Evolutionary conservation across 2,888 invertebrate species (phyloP).

Genomic region (Idaea aversata): DNA sequence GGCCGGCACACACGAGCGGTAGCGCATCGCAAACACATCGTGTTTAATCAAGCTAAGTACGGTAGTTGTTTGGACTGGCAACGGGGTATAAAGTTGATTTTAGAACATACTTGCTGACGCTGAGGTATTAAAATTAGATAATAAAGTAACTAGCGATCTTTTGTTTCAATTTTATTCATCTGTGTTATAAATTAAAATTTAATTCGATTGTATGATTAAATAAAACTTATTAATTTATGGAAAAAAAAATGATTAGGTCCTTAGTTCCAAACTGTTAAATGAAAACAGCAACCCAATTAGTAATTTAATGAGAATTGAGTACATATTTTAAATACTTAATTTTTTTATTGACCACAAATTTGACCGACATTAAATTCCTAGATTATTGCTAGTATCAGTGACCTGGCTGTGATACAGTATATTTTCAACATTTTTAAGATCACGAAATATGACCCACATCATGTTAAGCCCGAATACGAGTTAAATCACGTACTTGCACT

Average conservation of each 20-base stretch:
- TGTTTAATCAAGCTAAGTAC: constrained; percentile 19
- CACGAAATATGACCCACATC: neutral
- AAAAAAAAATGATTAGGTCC: no score
- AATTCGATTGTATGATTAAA: no score
- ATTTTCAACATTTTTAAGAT: no score
- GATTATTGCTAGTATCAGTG: no score
- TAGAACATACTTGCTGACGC: neutral
- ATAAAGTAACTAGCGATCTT: neutral
- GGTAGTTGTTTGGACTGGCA: constrained; percentile 14
- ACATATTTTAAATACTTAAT: no score
- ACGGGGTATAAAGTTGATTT: constrained; percentile 5
- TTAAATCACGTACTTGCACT: neutral
- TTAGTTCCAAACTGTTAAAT: no score
- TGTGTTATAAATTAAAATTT: no score
- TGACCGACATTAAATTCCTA: no score
- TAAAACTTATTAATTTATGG: no score
- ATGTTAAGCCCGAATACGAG: neutral
- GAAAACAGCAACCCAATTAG: neutral
- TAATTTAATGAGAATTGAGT: neutral
- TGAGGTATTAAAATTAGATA: neutral
- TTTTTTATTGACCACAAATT: no score
- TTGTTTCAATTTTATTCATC: neutral
- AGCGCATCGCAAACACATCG: constrained; percentile 13
- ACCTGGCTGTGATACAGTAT: no score
- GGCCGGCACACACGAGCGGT: constrained; percentile 9